Conservation (phyloP, 2,797 vertebrate species). For the Catamblyrhynchus diadema region DNA sequence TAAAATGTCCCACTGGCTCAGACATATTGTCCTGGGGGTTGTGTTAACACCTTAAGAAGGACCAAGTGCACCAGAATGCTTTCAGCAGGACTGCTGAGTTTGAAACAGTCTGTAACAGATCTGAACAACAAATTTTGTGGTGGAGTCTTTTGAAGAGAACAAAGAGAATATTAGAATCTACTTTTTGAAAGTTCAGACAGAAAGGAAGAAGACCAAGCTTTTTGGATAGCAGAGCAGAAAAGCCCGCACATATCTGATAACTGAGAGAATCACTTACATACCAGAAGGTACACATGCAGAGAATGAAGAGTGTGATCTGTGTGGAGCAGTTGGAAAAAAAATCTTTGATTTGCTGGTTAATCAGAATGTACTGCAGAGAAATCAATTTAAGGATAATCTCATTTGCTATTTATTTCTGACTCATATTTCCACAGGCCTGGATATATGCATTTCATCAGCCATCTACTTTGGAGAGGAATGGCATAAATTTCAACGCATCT, state of each 20-base stretch:
- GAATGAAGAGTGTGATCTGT: slow-evolving; percentile 12
- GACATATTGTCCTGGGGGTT: fast-evolving
- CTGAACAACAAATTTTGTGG: not conserved
- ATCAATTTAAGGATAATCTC: slow-evolving; percentile 55
- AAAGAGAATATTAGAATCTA: not conserved
- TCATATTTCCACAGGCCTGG: slow-evolving; percentile 30
- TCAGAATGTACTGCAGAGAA: slow-evolving; percentile 43
- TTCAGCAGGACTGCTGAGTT: not conserved
- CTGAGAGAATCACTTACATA: not conserved
- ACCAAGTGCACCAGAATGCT: not conserved
- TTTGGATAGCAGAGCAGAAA: not conserved
- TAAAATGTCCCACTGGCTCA: not conserved
- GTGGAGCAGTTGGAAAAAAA: not conserved
- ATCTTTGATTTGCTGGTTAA: slow-evolving; percentile 46
- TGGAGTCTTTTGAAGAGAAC: not conserved
- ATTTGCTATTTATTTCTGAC: slow-evolving; percentile 50
- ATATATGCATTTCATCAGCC: slow-evolving; percentile 53
- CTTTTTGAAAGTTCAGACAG: not conserved
- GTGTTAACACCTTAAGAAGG: not conserved
- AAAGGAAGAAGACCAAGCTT: not conserved
- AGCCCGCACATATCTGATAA: not conserved
- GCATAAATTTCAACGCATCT: slow-evolving; percentile 53
- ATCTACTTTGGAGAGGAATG: slow-evolving; percentile 6
- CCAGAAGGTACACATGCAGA: not conserved
- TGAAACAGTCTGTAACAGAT: not conserved